These are phyloP conservation scores for Elymnias hypermnestra DNA, from an alignment of 1,140 invertebrate genomes.

Conservation along the genomic window DNA sequence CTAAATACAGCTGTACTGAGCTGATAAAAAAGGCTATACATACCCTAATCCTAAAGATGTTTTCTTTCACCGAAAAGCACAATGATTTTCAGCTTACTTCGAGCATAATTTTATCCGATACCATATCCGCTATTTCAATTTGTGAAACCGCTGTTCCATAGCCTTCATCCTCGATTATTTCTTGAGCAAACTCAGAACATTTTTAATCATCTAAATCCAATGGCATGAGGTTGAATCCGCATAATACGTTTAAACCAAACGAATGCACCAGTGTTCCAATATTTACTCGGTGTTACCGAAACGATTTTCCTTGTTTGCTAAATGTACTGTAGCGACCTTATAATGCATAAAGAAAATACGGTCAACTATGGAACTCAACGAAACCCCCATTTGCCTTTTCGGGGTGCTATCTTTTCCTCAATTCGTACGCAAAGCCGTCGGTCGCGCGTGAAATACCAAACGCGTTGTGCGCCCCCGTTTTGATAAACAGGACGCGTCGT, in stretches of 20 bases:
- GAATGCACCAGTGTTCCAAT: background rate
- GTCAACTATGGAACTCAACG: constrained; percentile 54
- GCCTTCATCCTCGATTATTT: no score
- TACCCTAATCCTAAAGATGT: no score
- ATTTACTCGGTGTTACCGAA: constrained; percentile 18
- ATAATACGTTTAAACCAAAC: constrained; percentile 1
- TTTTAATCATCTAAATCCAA: no score
- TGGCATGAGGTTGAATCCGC: no score
- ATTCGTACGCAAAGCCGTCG: constrained; percentile 62
- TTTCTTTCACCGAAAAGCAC: no score
- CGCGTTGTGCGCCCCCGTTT: constrained; percentile 49
- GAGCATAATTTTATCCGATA: no score
- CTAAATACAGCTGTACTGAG: no score
- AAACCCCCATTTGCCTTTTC: constrained; percentile 66
- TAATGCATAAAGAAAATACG: constrained; percentile 61
- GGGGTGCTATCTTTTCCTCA: constrained; percentile 61
- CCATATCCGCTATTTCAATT: no score
- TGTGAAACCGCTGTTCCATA: no score
- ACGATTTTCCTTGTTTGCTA: constrained; percentile 32
- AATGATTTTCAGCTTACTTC: no score
- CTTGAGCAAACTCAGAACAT: no score
- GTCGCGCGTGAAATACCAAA: constrained; percentile 68
- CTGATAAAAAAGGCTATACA: no score
- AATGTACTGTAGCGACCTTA: constrained; percentile 39
- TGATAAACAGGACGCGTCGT: constrained; percentile 42